Conservation (phyloP, 2,113 vertebrate genomes). For the Aptenodytes forsteri region DNA sequence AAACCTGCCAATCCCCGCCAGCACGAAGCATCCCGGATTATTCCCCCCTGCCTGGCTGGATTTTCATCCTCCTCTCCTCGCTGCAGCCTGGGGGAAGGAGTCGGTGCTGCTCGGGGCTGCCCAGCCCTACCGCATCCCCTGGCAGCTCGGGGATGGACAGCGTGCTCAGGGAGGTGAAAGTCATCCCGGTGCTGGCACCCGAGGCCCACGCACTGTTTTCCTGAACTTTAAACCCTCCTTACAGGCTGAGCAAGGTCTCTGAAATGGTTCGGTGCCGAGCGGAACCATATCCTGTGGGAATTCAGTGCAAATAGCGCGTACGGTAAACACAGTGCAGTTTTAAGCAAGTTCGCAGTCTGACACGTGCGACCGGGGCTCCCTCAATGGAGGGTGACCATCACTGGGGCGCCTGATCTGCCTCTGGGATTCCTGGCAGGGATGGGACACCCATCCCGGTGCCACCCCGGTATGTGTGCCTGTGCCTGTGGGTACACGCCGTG, state of each 20-base stretch:
- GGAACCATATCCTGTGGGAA: rapidly evolving
- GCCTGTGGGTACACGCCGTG: rapidly evolving
- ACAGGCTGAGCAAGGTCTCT: not conserved
- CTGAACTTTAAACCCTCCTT: not conserved
- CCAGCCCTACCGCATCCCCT: not conserved
- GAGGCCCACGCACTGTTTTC: not conserved
- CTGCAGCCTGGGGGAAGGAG: not conserved
- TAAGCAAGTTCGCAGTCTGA: not conserved
- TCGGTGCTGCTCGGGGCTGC: not conserved
- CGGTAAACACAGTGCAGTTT: not conserved
- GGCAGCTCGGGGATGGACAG: not conserved
- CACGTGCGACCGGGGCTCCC: not conserved
- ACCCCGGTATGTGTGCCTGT: not conserved
- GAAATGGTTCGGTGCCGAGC: not conserved
- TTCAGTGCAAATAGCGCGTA: not conserved
- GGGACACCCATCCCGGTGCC: not conserved
- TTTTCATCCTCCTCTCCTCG: not conserved
- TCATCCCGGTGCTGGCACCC: not conserved
- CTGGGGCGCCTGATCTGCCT: not conserved
- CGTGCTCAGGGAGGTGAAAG: not conserved
- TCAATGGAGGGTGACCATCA: not conserved
- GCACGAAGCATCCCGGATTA: not conserved
- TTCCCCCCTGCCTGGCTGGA: not conserved
- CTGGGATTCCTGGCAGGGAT: not conserved
- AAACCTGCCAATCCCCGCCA: not conserved